Percentiles rank a stretch among this genome's conserved stretches.
Evolutionary conservation across 2,113 vertebrate species (phyloP).

Genomic region (Cricetomys ansorgei): DNA sequence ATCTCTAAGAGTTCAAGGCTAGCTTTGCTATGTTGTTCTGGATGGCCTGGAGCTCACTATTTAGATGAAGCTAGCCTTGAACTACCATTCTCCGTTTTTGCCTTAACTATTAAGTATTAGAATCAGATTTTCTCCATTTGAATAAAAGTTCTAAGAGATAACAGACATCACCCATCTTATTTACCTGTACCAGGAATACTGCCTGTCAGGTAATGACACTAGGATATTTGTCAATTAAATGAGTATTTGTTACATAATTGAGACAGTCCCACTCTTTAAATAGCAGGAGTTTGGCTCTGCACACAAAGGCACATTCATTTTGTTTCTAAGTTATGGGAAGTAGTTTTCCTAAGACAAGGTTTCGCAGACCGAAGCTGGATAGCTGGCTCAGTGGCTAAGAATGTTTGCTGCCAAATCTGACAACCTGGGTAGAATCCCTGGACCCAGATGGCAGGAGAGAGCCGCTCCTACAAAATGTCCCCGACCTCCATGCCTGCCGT

Average conservation of each 20-base stretch:
- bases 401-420: too few species aligned
- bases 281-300: not conserved
- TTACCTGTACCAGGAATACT: not conserved
- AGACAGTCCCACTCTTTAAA: not conserved
- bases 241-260: not conserved
- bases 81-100: too few species aligned
- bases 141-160: not conserved
- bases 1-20: too few species aligned
- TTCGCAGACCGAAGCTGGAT: too few species aligned
- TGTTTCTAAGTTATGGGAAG: not conserved
- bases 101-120: too few species aligned
- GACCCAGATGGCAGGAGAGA: not conserved
- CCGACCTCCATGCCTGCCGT: not conserved
- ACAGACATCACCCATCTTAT: not conserved
- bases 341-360: not conserved
- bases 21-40: too few species aligned
- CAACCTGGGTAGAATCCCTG: not conserved
- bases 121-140: not conserved
- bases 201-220: not conserved
- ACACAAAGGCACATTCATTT: not conserved
- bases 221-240: slow-evolving; percentile 4
- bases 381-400: too few species aligned
- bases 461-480: too few species aligned
- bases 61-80: too few species aligned
- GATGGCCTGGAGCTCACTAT: too few species aligned